phyloP scores from a whole-genome alignment of 2,888 invertebrate genomes.

The Geotrupes spiniger region DNA sequence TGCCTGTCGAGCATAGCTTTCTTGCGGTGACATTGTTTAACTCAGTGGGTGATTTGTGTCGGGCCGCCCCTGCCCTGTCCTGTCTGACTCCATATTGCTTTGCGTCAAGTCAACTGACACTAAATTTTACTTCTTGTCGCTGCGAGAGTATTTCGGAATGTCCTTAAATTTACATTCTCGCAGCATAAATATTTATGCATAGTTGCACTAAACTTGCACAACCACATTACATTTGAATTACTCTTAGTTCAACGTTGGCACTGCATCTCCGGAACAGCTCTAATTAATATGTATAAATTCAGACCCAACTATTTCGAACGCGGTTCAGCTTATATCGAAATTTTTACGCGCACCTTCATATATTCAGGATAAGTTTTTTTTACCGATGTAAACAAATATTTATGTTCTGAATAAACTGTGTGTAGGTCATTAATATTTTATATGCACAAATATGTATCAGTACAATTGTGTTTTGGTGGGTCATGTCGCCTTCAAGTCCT shows the following conservation, averaged over 20 bases:
- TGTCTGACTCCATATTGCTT: conserved; percentile 42
- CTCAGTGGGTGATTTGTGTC: conserved; percentile 45
- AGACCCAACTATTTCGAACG: no score
- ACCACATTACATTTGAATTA: conserved; percentile 25
- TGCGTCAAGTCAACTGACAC: conserved; percentile 37
- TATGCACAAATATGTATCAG: no score
- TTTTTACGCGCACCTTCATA: no score
- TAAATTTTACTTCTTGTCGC: conserved; percentile 31
- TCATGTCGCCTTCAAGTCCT: no score
- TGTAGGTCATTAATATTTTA: no score
- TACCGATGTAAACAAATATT: no score
- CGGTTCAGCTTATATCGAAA: no score
- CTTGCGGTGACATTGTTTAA: conserved; percentile 46
- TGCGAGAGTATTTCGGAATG: conserved; percentile 12
- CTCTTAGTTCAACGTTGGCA: conserved; percentile 10
- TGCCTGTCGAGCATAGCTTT: conserved; percentile 29
- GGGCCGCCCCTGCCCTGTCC: conserved; percentile 43
- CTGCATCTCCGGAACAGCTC: background rate
- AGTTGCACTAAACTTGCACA: conserved; percentile 27
- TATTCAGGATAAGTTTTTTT: no score
- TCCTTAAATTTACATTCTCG: conserved; percentile 21
- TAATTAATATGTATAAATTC: no score
- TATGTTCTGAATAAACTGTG: no score
- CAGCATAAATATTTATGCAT: conserved; percentile 24
- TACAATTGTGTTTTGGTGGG: no score